phyloP scores from a whole-genome alignment of 23 tunicate species.

The Halocynthia aurantium region DNA sequence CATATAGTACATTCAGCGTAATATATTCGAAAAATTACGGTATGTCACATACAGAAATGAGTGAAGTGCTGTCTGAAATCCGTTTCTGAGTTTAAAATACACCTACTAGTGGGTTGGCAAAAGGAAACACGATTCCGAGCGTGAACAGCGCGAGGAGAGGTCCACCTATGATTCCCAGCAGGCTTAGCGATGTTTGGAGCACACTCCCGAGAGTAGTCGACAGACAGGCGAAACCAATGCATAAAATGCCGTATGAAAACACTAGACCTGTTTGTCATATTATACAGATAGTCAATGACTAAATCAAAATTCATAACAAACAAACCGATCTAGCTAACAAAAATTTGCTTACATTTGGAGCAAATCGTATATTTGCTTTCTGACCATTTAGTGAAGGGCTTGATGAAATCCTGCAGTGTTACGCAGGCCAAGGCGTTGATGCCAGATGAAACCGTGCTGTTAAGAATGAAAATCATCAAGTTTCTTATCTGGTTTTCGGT shows the following conservation, averaged over 20 bases:
- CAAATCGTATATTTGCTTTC: constrained; percentile 38
- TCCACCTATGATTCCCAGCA: constrained; percentile 42
- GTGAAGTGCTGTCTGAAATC: no score
- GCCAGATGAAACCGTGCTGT: constrained; percentile 89
- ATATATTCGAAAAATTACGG: no score
- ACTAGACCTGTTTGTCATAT: constrained; percentile 10
- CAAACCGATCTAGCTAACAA: background rate
- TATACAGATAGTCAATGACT: background rate
- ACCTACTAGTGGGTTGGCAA: constrained; percentile 15
- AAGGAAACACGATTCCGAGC: constrained; percentile 30
- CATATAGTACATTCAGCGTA: no score
- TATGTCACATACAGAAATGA: no score
- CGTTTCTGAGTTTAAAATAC: no score
- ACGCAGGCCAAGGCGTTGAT: constrained; percentile 98
- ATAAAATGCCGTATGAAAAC: constrained; percentile 17
- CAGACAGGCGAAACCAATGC: constrained; percentile 27
- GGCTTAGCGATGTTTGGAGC: constrained; percentile 18
- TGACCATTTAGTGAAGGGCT: constrained; percentile 51
- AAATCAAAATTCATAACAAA: background rate
- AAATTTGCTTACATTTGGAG: constrained; percentile 9
- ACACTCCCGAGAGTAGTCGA: constrained; percentile 19
- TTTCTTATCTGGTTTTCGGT: no score
- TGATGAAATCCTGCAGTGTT: constrained; percentile 72
- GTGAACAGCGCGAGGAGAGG: constrained; percentile 19
- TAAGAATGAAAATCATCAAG: no score